Conservation (phyloP, 1,140 invertebrate genomes). For the Lithobius niger region DNA sequence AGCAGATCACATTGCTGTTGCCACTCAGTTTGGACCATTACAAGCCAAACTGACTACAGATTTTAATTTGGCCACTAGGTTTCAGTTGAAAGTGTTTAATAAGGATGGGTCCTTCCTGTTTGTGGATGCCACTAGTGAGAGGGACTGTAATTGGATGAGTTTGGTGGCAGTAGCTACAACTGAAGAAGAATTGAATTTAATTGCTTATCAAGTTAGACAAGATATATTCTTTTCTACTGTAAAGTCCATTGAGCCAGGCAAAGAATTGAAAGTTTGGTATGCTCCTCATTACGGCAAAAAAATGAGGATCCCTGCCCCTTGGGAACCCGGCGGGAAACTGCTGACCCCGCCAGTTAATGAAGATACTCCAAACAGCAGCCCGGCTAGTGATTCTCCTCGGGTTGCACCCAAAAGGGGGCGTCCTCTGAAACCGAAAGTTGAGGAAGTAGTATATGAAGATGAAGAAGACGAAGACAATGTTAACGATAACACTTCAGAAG, state of each 20-base stretch:
- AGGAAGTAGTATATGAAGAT: background rate
- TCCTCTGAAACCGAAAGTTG: background rate
- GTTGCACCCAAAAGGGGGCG: no score
- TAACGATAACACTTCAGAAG: no score
- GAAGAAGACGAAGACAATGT: no score
- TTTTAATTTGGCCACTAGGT: constrained; percentile 27
- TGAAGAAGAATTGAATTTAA: constrained; percentile 42
- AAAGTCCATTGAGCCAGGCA: constrained; percentile 38
- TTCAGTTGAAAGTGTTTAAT: constrained; percentile 30
- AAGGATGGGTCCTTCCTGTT: constrained; percentile 27
- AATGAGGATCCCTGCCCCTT: constrained; percentile 26
- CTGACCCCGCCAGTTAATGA: background rate
- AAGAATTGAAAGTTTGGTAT: constrained; percentile 47
- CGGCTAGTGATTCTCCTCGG: no score
- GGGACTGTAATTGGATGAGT: constrained; percentile 49
- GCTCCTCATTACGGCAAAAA: constrained; percentile 37
- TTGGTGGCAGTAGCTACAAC: constrained; percentile 38
- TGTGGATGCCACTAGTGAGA: constrained; percentile 41
- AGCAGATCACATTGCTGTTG: constrained; percentile 24
- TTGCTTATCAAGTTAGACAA: constrained; percentile 45
- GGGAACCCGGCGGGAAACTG: constrained; percentile 7
- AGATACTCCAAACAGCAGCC: background rate
- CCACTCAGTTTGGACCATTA: constrained; percentile 36
- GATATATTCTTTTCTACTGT: constrained; percentile 46
- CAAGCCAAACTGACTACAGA: constrained; percentile 30